Percentiles rank a stretch among this genome's conserved stretches.
phyloP scores from a whole-genome alignment of 1,140 invertebrate species.

The Limonius californicus region DNA sequence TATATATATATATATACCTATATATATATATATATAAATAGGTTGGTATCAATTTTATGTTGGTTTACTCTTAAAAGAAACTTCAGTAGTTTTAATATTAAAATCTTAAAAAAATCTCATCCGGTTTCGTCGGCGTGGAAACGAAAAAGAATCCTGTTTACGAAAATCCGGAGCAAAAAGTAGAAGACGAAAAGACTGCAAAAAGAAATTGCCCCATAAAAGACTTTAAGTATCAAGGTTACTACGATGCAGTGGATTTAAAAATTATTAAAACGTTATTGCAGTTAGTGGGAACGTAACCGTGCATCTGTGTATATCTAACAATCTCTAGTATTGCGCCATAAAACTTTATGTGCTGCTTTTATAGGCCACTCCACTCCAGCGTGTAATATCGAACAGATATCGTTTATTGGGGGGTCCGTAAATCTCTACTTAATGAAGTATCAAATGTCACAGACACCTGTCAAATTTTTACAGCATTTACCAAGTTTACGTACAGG shows the following conservation, averaged over 20 bases:
- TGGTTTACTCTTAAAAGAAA: neutral
- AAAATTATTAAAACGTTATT: conserved; percentile 15
- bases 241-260: conserved; percentile 8
- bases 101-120: too few relatives aligned
- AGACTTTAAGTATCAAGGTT: conserved; percentile 12
- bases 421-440: conserved; percentile 41
- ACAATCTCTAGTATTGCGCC: conserved; percentile 31
- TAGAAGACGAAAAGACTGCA: neutral
- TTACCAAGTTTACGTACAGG: neutral
- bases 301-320: conserved; percentile 14
- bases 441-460: conserved; percentile 39
- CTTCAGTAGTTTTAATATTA: too few relatives aligned
- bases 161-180: neutral
- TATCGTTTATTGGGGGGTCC: conserved; percentile 40
- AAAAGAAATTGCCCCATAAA: conserved; percentile 1
- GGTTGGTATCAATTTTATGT: neutral
- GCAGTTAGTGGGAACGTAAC: conserved; percentile 14
- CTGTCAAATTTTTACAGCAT: conserved; percentile 33
- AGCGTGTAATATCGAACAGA: conserved; percentile 36
- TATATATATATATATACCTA: too few relatives aligned
- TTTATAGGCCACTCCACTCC: conserved; percentile 35
- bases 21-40: too few relatives aligned
- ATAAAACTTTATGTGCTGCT: conserved; percentile 39
- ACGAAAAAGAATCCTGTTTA: neutral
- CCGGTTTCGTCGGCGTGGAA: too few relatives aligned